Conservation (phyloP, 2,113 vertebrate species). For the Urocitellus parryii region DNA sequence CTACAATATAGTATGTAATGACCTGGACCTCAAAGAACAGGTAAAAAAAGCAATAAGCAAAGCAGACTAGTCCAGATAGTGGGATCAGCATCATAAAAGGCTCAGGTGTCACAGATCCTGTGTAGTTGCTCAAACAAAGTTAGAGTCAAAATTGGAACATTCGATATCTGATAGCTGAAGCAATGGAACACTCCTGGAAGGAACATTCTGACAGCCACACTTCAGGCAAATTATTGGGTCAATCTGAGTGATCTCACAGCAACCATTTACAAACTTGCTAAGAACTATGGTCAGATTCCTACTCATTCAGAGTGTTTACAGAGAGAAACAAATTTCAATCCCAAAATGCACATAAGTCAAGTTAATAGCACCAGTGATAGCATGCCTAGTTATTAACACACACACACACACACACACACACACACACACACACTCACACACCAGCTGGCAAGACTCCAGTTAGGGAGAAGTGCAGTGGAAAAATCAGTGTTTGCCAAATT, state of each 20-base stretch:
- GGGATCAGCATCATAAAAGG: not conserved
- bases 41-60: not conserved
- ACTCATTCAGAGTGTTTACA: not conserved
- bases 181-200: not conserved
- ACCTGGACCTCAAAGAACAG: not conserved
- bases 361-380: constrained; percentile 42
- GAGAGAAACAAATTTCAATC: constrained; percentile 36
- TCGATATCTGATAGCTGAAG: not conserved
- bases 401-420: not conserved
- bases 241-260: not conserved
- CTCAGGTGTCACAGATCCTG: not conserved
- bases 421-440: not conserved
- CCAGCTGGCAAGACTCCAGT: constrained; percentile 60
- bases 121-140: not conserved
- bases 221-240: constrained; percentile 22
- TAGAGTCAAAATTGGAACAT: not conserved
- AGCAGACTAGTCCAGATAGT: not conserved
- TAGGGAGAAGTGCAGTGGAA: constrained; percentile 73
- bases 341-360: constrained; percentile 50
- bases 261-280: constrained; percentile 47
- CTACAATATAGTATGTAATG: not conserved
- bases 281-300: constrained; percentile 34
- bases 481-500: constrained; percentile 77
- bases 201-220: not conserved
- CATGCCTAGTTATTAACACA: constrained; percentile 34